phyloP scores from a whole-genome alignment of 2,888 invertebrate species.

The Oxytorus armatus region DNA sequence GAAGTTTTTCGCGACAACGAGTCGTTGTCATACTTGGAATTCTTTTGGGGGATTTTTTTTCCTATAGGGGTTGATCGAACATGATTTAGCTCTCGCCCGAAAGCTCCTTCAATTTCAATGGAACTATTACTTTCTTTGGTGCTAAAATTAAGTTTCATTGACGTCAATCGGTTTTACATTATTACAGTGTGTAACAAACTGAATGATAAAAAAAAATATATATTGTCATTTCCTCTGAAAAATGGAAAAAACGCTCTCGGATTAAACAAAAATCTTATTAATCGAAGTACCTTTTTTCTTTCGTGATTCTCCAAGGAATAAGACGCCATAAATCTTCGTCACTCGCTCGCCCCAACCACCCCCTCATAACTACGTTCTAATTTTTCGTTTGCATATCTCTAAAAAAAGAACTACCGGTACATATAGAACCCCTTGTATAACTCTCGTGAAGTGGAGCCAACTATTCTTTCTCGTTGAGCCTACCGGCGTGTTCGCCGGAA shows the following conservation, averaged over 20 bases:
- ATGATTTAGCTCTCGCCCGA: no score
- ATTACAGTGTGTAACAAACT: neutral
- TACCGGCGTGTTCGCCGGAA: conserved; percentile 71
- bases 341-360: conserved; percentile 17
- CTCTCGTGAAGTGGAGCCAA: conserved; percentile 79
- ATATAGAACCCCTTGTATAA: conserved; percentile 76
- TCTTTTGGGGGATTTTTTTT: neutral
- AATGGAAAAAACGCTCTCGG: neutral
- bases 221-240: neutral
- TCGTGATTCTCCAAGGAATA: conserved; percentile 15
- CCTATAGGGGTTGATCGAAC: neutral
- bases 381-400: conserved; percentile 81
- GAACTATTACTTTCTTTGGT: neutral
- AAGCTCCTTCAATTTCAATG: neutral
- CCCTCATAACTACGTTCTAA: conserved; percentile 75
- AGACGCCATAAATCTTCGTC: conserved; percentile 8
- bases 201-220: neutral
- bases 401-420: conserved; percentile 77
- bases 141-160: neutral
- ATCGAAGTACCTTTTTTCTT: neutral
- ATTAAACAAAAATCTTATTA: neutral
- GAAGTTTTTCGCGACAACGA: neutral
- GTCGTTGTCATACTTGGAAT: neutral
- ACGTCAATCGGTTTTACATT: neutral
- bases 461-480: conserved; percentile 80